These are phyloP conservation scores for Peromyscus maniculatus DNA, from an alignment of 2,113 vertebrate species.

Conservation along the genomic window DNA sequence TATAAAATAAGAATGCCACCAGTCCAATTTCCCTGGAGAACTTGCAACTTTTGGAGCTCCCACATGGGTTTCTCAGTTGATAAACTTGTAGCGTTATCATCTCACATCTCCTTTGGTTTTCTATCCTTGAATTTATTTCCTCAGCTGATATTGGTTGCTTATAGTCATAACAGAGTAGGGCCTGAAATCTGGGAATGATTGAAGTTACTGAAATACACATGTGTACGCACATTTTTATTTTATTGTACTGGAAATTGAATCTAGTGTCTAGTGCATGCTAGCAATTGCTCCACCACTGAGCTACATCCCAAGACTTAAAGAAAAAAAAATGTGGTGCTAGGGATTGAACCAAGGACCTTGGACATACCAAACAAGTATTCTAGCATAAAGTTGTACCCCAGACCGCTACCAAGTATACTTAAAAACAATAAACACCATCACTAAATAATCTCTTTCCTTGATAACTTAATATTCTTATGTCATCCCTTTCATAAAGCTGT, in stretches of 20 bases:
- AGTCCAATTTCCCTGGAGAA: background rate
- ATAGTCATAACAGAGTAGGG: background rate
- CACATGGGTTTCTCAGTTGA: background rate
- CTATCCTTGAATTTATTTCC: background rate
- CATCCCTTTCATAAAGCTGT: background rate
- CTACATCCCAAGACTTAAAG: background rate
- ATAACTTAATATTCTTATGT: background rate
- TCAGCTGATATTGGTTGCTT: background rate
- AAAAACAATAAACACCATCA: background rate
- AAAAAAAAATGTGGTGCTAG: background rate
- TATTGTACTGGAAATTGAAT: background rate
- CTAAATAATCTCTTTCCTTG: background rate
- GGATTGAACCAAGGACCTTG: background rate
- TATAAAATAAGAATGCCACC: background rate
- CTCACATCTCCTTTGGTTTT: background rate
- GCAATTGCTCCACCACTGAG: no score
- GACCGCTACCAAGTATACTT: background rate
- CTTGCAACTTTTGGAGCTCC: background rate
- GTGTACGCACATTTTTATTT: background rate
- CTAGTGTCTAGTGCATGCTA: background rate
- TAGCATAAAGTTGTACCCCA: background rate
- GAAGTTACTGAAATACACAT: background rate
- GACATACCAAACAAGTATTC: background rate
- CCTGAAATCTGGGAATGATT: background rate
- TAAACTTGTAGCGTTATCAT: background rate